Evolutionary conservation across 2,888 invertebrate genomes (phyloP).

Genomic region (Andrena bucephala): DNA sequence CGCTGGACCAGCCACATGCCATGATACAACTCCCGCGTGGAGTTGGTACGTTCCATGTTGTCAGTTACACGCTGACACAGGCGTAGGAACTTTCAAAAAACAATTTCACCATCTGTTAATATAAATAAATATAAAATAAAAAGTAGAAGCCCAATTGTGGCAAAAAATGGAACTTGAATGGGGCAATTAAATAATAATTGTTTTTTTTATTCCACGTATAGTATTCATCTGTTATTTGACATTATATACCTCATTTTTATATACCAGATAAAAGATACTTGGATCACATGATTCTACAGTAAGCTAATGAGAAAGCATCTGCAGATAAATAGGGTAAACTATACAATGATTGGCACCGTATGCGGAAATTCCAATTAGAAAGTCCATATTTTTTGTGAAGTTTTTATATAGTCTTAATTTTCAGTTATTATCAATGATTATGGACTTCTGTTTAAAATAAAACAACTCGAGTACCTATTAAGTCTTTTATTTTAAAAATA

Average conservation of each 20-base stretch:
- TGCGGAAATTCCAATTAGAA: too few species aligned
- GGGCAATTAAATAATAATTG: conserved; percentile 19
- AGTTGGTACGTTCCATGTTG: neutral
- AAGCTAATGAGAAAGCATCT: neutral
- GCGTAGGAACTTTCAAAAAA: neutral
- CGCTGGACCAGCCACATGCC: neutral
- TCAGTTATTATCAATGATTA: too few species aligned
- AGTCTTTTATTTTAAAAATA: too few species aligned
- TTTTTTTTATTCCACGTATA: neutral
- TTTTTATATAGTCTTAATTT: too few species aligned
- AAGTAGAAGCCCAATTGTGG: conserved; percentile 11
- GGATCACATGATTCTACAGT: neutral
- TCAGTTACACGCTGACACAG: neutral
- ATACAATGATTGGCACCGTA: too few species aligned
- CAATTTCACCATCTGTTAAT: conserved; percentile 6
- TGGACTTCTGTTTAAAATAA: too few species aligned
- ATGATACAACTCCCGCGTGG: neutral
- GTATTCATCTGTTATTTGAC: neutral
- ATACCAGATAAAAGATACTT: too few species aligned
- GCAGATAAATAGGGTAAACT: too few species aligned
- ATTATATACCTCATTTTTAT: too few species aligned
- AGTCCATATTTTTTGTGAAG: too few species aligned
- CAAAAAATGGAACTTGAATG: neutral
- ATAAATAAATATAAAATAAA: neutral
- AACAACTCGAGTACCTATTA: too few species aligned